These are phyloP conservation scores for Eupeodes latifasciatus DNA, from an alignment of 2,888 invertebrate genomes.

Conservation along the genomic window DNA sequence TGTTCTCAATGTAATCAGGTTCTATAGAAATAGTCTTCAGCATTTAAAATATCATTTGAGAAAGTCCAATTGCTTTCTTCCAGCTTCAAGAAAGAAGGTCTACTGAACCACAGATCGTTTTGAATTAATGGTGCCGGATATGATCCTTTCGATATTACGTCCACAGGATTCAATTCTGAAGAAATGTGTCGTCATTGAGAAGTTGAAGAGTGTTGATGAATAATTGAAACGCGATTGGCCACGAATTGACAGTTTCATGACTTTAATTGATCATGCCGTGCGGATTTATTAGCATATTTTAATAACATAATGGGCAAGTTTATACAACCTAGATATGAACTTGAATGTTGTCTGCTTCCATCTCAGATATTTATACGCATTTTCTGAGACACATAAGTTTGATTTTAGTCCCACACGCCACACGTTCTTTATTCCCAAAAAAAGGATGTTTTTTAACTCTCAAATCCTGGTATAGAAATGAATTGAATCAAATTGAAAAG, in stretches of 20 bases:
- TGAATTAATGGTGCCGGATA: no score
- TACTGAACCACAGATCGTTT: no score
- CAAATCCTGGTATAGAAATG: conserved; percentile 44
- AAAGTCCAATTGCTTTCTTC: no score
- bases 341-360: background rate
- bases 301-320: background rate
- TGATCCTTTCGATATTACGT: no score
- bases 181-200: conserved; percentile 9
- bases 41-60: no score
- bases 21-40: no score
- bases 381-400: conserved; percentile 30
- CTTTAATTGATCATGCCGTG: no score
- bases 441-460: conserved; percentile 45
- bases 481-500: conserved; percentile 40
- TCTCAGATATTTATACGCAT: conserved; percentile 41
- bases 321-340: background rate
- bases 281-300: no score
- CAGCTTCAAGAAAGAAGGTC: no score
- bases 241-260: background rate
- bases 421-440: background rate
- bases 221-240: background rate
- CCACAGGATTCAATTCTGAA: conserved; percentile 5
- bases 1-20: no score
- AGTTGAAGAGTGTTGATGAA: background rate
- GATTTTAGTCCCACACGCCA: background rate